Percentiles rank a stretch among this genome's conserved stretches.
Conservation (phyloP, 2,888 invertebrate genomes). For the Syrista parreyssii region DNA sequence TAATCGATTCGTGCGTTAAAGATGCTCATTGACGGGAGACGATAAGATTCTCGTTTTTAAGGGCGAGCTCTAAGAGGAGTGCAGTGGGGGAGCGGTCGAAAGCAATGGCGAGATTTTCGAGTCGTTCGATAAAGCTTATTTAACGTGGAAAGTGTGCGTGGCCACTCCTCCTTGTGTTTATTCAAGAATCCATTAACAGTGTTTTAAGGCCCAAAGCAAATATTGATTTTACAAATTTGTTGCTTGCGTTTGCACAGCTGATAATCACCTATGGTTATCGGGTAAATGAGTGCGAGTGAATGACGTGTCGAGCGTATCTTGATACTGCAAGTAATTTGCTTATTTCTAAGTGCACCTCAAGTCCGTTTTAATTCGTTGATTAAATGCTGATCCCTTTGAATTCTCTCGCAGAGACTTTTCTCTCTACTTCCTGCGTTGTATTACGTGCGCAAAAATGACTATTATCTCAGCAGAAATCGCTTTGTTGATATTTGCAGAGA, state of each 20-base stretch:
- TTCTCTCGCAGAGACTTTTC: background rate
- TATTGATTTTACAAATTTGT: slow-evolving; percentile 55
- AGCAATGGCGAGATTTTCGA: slow-evolving; percentile 5
- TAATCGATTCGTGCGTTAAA: too few species aligned
- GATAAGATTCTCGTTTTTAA: background rate
- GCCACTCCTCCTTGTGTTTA: slow-evolving; percentile 21
- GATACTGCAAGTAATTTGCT: background rate
- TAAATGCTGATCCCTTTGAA: background rate
- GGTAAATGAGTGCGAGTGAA: slow-evolving; percentile 2
- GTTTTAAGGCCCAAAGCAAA: slow-evolving; percentile 43
- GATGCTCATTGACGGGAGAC: background rate
- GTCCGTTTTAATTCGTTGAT: background rate
- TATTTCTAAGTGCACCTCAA: background rate
- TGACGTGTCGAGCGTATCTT: background rate
- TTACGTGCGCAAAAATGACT: background rate
- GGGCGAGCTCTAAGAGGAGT: background rate
- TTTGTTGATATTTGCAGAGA: background rate
- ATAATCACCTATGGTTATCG: slow-evolving; percentile 46
- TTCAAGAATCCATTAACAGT: slow-evolving; percentile 46
- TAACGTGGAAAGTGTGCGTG: slow-evolving; percentile 3
- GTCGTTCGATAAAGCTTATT: slow-evolving; percentile 6
- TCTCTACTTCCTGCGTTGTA: background rate
- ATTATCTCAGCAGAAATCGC: background rate
- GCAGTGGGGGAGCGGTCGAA: background rate
- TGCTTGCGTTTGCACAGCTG: slow-evolving; percentile 47